These are phyloP conservation scores for Cylindroiulus punctatus DNA, from an alignment of 2,888 invertebrate species.

Conservation along the genomic window DNA sequence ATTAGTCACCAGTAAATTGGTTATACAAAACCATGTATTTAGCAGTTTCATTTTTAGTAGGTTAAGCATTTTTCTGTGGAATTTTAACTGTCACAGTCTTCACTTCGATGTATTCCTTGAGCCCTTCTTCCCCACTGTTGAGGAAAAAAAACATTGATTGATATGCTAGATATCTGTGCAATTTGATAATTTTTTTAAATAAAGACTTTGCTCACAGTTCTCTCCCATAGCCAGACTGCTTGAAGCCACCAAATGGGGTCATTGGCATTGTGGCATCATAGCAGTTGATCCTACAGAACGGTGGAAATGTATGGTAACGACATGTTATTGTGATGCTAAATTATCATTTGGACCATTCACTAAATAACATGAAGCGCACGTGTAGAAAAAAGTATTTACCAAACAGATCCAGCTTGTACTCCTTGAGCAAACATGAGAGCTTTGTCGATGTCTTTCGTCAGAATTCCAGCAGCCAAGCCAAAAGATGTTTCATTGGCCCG, in stretches of 20 bases:
- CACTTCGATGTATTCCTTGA: constrained; percentile 80
- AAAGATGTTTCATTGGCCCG: constrained; percentile 83
- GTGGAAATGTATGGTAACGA: not conserved
- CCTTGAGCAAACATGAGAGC: constrained; percentile 79
- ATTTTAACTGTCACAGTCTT: constrained; percentile 72
- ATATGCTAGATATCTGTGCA: not conserved
- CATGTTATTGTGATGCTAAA: not conserved
- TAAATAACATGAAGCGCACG: too few species aligned
- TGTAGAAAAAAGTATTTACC: too few species aligned
- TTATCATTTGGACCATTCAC: too few species aligned
- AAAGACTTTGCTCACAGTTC: constrained; percentile 69
- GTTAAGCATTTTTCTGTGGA: constrained; percentile 58
- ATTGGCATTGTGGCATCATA: constrained; percentile 78
- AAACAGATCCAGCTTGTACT: constrained; percentile 82
- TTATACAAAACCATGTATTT: too few species aligned
- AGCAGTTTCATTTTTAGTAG: too few species aligned
- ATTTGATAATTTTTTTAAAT: not conserved
- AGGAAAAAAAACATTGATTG: constrained; percentile 48
- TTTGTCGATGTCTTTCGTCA: constrained; percentile 81
- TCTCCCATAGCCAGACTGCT: constrained; percentile 85
- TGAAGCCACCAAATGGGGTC: constrained; percentile 89
- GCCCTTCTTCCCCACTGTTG: constrained; percentile 70
- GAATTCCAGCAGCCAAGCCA: constrained; percentile 84
- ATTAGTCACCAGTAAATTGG: too few species aligned
- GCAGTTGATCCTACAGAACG: constrained; percentile 76